Evolutionary conservation across 2,113 vertebrate species (phyloP).

Genomic region (Irena cyanogastra): DNA sequence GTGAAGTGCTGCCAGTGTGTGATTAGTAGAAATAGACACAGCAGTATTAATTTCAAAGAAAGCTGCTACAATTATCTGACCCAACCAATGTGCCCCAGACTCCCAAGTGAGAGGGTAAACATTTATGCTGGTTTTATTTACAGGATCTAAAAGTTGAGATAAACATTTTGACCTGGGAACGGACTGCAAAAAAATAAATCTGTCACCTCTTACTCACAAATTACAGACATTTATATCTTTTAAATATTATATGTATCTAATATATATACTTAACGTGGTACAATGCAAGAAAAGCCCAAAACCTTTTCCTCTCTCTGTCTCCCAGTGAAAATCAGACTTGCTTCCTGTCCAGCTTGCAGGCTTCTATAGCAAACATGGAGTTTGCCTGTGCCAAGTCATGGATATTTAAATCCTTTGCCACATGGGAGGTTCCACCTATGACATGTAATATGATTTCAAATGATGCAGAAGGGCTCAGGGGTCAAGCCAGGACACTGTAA

Average conservation of each 20-base stretch:
- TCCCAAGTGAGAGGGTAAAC: neutral
- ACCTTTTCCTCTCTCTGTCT: neutral
- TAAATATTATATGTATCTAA: neutral
- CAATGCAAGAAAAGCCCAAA: neutral
- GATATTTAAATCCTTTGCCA: neutral
- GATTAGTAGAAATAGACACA: slow-evolving; percentile 4
- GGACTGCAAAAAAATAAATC: neutral
- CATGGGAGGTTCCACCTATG: neutral
- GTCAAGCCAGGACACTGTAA: neutral
- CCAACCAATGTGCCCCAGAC: neutral
- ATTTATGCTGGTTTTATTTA: neutral
- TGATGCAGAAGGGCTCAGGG: neutral
- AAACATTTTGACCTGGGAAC: neutral
- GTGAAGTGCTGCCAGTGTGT: slow-evolving; percentile 11
- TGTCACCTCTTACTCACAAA: neutral
- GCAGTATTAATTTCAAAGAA: slow-evolving; percentile 17
- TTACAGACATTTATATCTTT: neutral
- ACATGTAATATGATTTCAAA: neutral
- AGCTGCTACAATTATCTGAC: slow-evolving; percentile 1
- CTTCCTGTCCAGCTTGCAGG: neutral
- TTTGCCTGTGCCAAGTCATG: neutral
- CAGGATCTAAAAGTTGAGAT: neutral
- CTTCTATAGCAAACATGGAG: neutral
- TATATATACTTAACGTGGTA: neutral
- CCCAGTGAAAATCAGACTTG: neutral